These are phyloP conservation scores for Psettodes erumei DNA, from an alignment of 2,113 vertebrate genomes.

Conservation along the genomic window DNA sequence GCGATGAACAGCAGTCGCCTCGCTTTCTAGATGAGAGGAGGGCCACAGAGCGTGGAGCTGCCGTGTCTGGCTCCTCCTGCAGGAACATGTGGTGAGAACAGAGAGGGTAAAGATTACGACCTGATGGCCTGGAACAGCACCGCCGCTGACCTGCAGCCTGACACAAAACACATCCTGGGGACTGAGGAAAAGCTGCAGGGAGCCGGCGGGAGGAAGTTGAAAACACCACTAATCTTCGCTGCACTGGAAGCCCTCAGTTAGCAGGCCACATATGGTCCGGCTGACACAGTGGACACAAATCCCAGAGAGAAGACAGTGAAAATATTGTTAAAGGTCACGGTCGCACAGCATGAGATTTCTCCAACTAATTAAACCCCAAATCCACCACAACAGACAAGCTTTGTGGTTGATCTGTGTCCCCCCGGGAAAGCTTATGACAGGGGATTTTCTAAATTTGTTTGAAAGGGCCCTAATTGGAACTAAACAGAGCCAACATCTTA, in stretches of 20 bases:
- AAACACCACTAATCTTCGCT: constrained; percentile 62
- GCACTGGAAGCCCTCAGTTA: constrained; percentile 31
- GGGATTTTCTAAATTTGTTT: constrained; percentile 20
- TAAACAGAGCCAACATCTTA: constrained; percentile 13
- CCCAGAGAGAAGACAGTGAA: constrained; percentile 51
- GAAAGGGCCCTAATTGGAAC: constrained; percentile 32
- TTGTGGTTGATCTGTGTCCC: constrained; percentile 9
- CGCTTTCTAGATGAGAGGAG: constrained; percentile 62
- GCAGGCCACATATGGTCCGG: constrained; percentile 38
- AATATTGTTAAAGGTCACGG: constrained; percentile 59
- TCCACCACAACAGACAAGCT: constrained; percentile 28
- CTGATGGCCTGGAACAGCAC: constrained; percentile 54
- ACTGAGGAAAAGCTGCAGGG: constrained; percentile 29
- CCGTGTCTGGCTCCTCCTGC: constrained; percentile 47
- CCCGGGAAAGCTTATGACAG: constrained; percentile 6
- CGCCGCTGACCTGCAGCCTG: constrained; percentile 57
- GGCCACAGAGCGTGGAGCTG: constrained; percentile 51
- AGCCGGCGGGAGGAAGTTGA: constrained; percentile 13
- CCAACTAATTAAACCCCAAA: constrained; percentile 55
- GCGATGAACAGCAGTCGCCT: constrained; percentile 35
- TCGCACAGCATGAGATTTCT: constrained; percentile 43
- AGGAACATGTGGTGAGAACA: constrained; percentile 51
- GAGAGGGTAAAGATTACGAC: constrained; percentile 68
- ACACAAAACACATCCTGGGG: constrained; percentile 59
- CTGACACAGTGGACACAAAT: constrained; percentile 64